Evolutionary conservation across 2,888 invertebrate species (phyloP).

Genomic region (Dendrolimus houi): DNA sequence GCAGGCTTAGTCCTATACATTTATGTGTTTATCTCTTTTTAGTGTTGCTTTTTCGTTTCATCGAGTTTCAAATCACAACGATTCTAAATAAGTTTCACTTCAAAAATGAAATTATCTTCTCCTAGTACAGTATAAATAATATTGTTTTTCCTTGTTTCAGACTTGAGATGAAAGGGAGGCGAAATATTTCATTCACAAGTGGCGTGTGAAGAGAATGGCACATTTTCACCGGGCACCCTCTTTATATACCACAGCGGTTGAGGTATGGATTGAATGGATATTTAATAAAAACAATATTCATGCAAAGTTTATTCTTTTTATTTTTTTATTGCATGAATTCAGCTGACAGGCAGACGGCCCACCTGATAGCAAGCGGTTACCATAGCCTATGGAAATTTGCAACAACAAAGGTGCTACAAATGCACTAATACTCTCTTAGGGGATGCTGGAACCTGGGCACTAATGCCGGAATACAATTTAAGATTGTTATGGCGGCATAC

Average conservation of each 20-base stretch:
- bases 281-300: background rate
- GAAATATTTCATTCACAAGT: conserved; percentile 1
- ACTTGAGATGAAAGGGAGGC: conserved; percentile 12
- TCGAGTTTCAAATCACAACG: too few species aligned
- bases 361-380: too few species aligned
- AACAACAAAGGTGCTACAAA: too few species aligned
- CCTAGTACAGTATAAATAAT: background rate
- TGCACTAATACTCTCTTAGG: too few species aligned
- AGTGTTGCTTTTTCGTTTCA: background rate
- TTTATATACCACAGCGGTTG: conserved; percentile 37
- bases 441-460: too few species aligned
- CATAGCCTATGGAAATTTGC: too few species aligned
- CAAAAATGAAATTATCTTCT: background rate
- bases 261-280: conserved; percentile 16
- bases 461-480: too few species aligned
- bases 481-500: too few species aligned
- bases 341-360: too few species aligned
- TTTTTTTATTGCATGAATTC: too few species aligned
- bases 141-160: conserved; percentile 18
- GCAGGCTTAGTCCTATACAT: too few species aligned
- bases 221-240: conserved; percentile 60
- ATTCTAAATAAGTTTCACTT: background rate
- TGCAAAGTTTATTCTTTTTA: background rate
- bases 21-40: background rate
- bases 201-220: conserved; percentile 51